These are phyloP conservation scores for Rhinoraja longicauda DNA, from an alignment of 2,797 vertebrate species.

Conservation along the genomic window DNA sequence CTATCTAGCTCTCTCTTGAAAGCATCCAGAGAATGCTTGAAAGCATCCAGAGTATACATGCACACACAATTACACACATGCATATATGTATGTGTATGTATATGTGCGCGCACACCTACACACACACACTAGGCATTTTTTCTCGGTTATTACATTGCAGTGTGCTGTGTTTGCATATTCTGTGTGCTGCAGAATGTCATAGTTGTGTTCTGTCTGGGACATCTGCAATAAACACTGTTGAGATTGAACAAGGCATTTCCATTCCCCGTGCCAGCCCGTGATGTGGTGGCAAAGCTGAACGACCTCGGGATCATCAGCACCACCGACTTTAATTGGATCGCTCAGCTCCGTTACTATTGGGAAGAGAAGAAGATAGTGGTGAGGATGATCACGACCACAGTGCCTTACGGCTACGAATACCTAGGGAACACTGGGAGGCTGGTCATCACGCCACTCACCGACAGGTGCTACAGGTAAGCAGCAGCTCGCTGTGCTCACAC, in stretches of 20 bases:
- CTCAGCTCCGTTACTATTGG: conserved; percentile 46
- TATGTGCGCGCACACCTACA: no score
- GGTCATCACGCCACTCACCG: conserved; percentile 47
- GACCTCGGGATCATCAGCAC: conserved; percentile 27
- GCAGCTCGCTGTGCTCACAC: conserved; percentile 15
- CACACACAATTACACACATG: no score
- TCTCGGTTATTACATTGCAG: no score
- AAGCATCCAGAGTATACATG: no score
- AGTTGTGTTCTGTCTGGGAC: no score
- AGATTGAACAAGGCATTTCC: not conserved
- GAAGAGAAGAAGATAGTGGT: conserved; percentile 42
- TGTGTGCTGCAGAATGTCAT: no score
- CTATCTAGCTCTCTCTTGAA: no score
- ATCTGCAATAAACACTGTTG: no score
- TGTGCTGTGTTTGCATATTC: no score
- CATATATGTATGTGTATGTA: no score
- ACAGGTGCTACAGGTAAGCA: conserved; percentile 43
- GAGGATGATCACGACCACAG: conserved; percentile 43
- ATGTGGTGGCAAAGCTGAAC: conserved; percentile 43
- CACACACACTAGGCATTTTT: no score
- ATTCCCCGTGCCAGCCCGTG: conserved; percentile 42
- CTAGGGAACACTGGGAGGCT: conserved; percentile 46
- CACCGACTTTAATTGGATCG: conserved; percentile 43
- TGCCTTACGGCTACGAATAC: conserved; percentile 46
- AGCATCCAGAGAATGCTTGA: no score